Evolutionary conservation across 1,140 invertebrate species (phyloP), one percentile per base, ranked within the genome.

Genomic region (Spodoptera frugiperda): DNA sequence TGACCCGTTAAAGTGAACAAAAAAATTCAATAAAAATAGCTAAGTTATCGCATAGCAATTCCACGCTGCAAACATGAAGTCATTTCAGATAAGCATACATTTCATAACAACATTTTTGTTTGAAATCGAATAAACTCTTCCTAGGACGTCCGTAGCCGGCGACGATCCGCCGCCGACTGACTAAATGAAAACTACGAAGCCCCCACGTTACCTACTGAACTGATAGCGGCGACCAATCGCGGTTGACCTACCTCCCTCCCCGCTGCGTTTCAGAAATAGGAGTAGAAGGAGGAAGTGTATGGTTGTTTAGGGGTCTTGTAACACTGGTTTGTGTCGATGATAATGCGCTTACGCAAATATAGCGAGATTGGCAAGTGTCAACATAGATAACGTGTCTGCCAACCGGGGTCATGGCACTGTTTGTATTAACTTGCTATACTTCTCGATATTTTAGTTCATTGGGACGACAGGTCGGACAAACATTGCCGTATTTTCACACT

Each of bases 111-210:
- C 2, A 15, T 44, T 61, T 61, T n/a, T 17, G 2, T 3, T 44
- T 17, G 70, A 77, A 79, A 83, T 74, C 44, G 25, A 76, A 59
- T 73, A 78, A 84, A 59, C 19, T 72, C 78, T 70, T 76, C 82
- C 44, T 55, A 14, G 76, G 79, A 83, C 80, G 87, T 91, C 85
- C 84, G 84, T 21, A 88, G 91, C 72, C 91, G 89, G 81, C 87
- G 91, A 92, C 91, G 88, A 89, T 93, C 90, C 84, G 78, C 81
- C 91, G 82, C 84, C 91, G 91, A 93, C 91, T 92, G 91, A 83
- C 72, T 61, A 68, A 71, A 59, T n/a, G 48, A 25, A 49, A 55
- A 78, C 71, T 70, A 30, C 63, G 15, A 44, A 91, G 85, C 87
- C 88, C 85, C 87, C 83, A 89, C 82, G 83, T 89, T 83, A 86